Conservation (phyloP, 2,797 vertebrate species). For the Gymnocypris eckloni region DNA sequence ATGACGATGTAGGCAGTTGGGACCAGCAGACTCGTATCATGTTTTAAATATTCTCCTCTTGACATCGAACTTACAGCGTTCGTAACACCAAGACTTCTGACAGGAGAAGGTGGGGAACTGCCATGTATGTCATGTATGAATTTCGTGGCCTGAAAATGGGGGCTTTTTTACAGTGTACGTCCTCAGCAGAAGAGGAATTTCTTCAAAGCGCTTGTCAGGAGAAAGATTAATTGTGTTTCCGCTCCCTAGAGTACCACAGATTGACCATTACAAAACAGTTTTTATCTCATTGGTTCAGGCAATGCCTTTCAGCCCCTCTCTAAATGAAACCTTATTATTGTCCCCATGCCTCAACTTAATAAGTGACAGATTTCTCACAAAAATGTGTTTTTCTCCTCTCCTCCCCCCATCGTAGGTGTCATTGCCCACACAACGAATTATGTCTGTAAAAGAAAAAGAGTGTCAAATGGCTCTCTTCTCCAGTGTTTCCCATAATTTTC, state of each 20-base stretch:
- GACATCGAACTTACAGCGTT: constrained; percentile 40
- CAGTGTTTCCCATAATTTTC: constrained; percentile 68
- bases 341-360: constrained; percentile 70
- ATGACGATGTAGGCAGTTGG: neutral
- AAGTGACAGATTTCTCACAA: constrained; percentile 65
- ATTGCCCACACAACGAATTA: constrained; percentile 75
- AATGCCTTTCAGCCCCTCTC: constrained; percentile 66
- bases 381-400: constrained; percentile 39
- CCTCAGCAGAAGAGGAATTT: constrained; percentile 50
- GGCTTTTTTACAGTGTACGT: constrained; percentile 21
- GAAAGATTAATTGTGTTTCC: constrained; percentile 77
- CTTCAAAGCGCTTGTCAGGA: constrained; percentile 68
- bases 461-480: constrained; percentile 70
- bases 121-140: constrained; percentile 50
- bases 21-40: constrained; percentile 17
- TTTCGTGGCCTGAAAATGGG: constrained; percentile 19
- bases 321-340: constrained; percentile 77
- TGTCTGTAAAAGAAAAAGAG: constrained; percentile 70
- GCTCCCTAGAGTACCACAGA: constrained; percentile 69
- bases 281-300: constrained; percentile 83
- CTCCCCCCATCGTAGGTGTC: constrained; percentile 55
- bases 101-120: constrained; percentile 33
- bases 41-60: constrained; percentile 47
- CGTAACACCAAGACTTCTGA: constrained; percentile 36
- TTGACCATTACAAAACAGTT: constrained; percentile 73